Evolutionary conservation across 2,797 vertebrate genomes (phyloP).

Genomic region (Gambelia wislizenii): DNA sequence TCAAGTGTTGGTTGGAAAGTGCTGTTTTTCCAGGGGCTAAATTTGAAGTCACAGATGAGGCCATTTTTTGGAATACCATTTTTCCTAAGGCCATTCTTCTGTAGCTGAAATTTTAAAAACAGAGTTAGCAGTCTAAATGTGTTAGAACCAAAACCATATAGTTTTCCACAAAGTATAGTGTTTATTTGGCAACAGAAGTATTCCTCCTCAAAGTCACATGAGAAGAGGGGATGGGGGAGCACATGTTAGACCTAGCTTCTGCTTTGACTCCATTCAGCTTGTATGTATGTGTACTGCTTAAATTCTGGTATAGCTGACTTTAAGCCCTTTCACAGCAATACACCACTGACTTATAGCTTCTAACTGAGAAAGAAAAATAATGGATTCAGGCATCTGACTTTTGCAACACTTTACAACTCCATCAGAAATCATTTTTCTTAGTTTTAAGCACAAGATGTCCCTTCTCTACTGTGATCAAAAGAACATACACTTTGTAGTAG

Average conservation of each 20-base stretch:
- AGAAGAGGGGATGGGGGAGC: neutral
- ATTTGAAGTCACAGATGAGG: slow-evolving; percentile 78
- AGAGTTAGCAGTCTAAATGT: slow-evolving; percentile 8
- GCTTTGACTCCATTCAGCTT: neutral
- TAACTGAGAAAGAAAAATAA: neutral
- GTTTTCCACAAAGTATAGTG: neutral
- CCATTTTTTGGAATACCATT: slow-evolving; percentile 82
- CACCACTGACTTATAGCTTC: neutral
- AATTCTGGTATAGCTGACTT: neutral
- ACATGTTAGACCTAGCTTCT: neutral
- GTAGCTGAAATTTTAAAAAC: slow-evolving; percentile 77
- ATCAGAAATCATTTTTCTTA: neutral
- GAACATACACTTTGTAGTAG: neutral
- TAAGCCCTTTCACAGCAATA: neutral
- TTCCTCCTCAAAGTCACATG: neutral
- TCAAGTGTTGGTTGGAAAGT: slow-evolving; percentile 77
- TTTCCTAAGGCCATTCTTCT: slow-evolving; percentile 83
- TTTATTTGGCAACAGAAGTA: neutral
- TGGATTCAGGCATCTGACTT: neutral
- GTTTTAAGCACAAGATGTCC: neutral
- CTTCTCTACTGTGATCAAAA: neutral
- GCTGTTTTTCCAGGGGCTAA: slow-evolving; percentile 81
- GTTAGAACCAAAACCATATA: neutral
- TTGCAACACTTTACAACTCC: neutral
- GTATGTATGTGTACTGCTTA: neutral